A percentile compares a stretch with the other conserved stretches of the same genome.
phyloP scores from a whole-genome alignment of 1,140 invertebrate species.

The Cotesia glomerata region DNA sequence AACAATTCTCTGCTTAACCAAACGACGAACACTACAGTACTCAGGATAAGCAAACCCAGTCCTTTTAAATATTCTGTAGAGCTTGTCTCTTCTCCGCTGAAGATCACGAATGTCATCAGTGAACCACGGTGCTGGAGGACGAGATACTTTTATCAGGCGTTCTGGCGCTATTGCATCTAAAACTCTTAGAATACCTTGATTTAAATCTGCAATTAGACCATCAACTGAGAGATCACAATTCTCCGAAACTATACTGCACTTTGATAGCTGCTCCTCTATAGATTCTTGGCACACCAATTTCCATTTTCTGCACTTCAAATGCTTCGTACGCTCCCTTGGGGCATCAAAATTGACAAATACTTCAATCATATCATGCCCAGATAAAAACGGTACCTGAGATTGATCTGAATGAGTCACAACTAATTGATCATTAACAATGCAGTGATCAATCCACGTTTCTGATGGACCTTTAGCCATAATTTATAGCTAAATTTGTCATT shows the following conservation, averaged over 20 bases:
- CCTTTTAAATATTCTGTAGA: no score
- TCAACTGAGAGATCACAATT: no score
- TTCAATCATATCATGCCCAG: constrained; percentile 23
- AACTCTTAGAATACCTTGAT: background rate
- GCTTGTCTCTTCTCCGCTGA: no score
- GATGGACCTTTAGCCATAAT: no score
- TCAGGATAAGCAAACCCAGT: background rate
- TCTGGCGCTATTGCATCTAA: no score
- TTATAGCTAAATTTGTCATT: no score
- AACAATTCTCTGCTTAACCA: background rate
- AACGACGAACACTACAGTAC: background rate
- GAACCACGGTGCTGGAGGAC: no score
- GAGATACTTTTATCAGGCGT: no score
- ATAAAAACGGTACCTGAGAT: constrained; percentile 9
- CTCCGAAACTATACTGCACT: background rate
- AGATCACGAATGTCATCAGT: no score
- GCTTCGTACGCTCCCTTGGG: background rate
- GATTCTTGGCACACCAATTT: background rate
- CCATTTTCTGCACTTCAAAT: background rate
- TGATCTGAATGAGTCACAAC: background rate
- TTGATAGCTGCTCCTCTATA: background rate
- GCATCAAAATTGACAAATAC: constrained; percentile 3
- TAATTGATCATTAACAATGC: background rate
- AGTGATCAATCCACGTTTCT: constrained; percentile 12
- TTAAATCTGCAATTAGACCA: background rate